Base-by-base conservation (phyloP, 2,888 invertebrate species). In the Thymelicus sylvestris region DNA sequence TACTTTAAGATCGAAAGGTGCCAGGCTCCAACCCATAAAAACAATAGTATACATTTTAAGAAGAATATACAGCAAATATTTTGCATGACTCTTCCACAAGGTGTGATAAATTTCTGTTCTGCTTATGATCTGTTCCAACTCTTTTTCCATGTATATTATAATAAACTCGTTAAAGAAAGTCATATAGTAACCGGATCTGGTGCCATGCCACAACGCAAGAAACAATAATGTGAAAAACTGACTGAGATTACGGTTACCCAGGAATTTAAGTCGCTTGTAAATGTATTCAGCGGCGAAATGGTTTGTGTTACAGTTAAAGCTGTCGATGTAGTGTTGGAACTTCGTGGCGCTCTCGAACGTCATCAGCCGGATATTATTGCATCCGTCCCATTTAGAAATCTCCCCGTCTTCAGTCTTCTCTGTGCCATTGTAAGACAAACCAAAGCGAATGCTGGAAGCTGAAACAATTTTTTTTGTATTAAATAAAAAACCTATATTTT, bases 291-390 rank as follows among this genome's bases (percentile, higher is more conserved):
- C 97, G 71, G 98, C 97, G 97, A 99, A 99, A 67, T 96, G 95
- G 90, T 99, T 99, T 0, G 99, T 99, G 88, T 99, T 99, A 73
- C 97, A 97, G 88, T 99, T 99, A 89, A 99, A 99, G 55, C 98
- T 97, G 72, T 95, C 95, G 60, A 99, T 98, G 84, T 98, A 97
- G 81, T 98, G 96, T 73, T 96, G 96, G 92, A 98, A 98, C 75
- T 96, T 96, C 12, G 96, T 96, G 4, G 98, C 97, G 50, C 95
- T 95, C 90, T 99, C 99, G 83, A 97, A 97, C 0, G 96, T 92
- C 41, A 92, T 83, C n/a, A 99, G 90, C 81, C 97, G 96, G 0
- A 99, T 97, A 86, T 99, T 99, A 74, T 96, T 96, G 83, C 98
- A 97, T 0, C 97, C 99, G 83, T 98, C 96, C 98, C 99, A 99